Evolutionary conservation across 2,113 vertebrate species (phyloP), one percentile per base, ranked within the genome.

Genomic region (Cariama cristata): DNA sequence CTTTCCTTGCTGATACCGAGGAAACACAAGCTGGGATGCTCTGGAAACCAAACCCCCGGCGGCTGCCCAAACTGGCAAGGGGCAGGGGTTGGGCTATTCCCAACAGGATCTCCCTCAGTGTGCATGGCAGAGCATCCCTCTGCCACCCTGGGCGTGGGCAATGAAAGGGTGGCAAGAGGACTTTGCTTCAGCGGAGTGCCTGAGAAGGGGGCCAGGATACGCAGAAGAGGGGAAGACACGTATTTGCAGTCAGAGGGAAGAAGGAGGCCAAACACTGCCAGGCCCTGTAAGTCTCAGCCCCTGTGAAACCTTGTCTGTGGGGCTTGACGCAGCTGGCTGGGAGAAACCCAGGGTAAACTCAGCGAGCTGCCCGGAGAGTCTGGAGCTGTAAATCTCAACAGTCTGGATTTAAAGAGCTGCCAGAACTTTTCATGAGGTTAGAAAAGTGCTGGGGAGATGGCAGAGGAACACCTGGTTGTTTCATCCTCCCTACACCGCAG

Each of bases 321-420:
- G 79, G 47, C 64, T 74, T 30, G 59, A 56, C 18, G 17, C 75
- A 74, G 72, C 32, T 7, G 12, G 55, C 56, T 88, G 60, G 68
- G 91, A 93, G 62, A 86, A 95, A 73, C 53, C 52, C 79, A 67
- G 56, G 73, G 68, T 83, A 90, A 97, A 92, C 4, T 27, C 73
- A 73, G 58, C 21, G 35, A 89, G 74, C n/a, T 62, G 79, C 90
- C 91, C 0, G 3, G 75, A 93, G 93, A 76, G 79, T 69, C 68
- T 89, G 58, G 53, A 84, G 64, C 86, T 85, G 77, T 96, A 94
- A 93, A 97, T 95, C 86, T 93, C 83, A 79, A 52, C 69, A 79
- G 80, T 20, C 64, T 85, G 53, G 71, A 89, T 91, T 96, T 93
- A 93, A 96, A 94, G 95, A 93, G 77, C 84, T 87, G 91, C 53